Percentiles rank a stretch among this genome's conserved stretches.
phyloP scores from a whole-genome alignment of 2,797 vertebrate genomes.

The Heterohyrax brucei region DNA sequence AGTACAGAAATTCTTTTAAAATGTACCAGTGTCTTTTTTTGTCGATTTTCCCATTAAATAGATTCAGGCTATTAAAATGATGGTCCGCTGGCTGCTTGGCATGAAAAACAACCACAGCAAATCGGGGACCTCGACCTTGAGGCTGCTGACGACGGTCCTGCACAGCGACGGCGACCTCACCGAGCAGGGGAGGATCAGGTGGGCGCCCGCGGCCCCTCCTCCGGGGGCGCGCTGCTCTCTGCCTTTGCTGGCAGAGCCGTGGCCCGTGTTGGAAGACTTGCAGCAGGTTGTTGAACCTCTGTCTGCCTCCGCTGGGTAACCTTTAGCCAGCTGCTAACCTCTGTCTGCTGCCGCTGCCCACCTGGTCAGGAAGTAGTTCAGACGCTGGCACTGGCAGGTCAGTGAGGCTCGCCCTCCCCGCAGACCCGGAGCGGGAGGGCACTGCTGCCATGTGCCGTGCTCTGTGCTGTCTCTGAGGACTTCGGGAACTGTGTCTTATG shows the following conservation, averaged over 20 bases:
- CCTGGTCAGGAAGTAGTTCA: not conserved
- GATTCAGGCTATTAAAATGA: constrained; percentile 99
- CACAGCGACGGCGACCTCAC: constrained; percentile 99
- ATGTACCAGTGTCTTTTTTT: constrained; percentile 54
- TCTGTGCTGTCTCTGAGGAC: not conserved
- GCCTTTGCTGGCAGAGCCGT: too few relatives aligned
- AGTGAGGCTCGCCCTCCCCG: not conserved
- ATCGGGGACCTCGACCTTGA: constrained; percentile 97
- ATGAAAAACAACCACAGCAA: constrained; percentile 99
- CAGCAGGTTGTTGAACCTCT: too few relatives aligned
- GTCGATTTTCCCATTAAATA: constrained; percentile 85
- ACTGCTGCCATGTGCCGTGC: not conserved
- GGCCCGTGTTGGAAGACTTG: too few relatives aligned
- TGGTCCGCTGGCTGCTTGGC: constrained; percentile 99
- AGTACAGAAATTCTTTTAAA: constrained; percentile 63
- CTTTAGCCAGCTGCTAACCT: not conserved
- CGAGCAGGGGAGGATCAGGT: constrained; percentile 98
- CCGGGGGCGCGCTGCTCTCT: too few relatives aligned
- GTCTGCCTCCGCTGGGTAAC: not conserved
- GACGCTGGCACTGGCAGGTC: too few relatives aligned
- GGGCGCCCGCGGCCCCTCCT: too few relatives aligned
- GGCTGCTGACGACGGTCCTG: constrained; percentile 97
- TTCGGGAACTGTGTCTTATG: not conserved
- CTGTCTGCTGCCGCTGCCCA: not conserved
- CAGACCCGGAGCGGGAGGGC: too few relatives aligned